These are phyloP conservation scores for Baccha elongata DNA, from an alignment of 2,888 invertebrate species.

Conservation along the genomic window DNA sequence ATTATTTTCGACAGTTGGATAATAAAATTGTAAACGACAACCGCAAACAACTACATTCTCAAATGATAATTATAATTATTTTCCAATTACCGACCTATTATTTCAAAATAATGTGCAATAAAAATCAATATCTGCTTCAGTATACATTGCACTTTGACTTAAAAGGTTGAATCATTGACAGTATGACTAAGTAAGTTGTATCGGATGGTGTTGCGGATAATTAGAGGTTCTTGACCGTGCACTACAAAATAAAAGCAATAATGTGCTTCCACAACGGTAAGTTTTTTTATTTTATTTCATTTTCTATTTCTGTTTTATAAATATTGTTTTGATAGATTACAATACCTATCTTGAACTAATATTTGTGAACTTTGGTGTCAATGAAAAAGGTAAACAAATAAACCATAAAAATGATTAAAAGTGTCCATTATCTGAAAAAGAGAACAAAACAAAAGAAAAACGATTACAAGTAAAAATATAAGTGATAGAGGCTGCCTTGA, in stretches of 20 bases:
- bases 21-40: slow-evolving; percentile 1
- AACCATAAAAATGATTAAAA: slow-evolving; percentile 24
- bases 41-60: slow-evolving; percentile 3
- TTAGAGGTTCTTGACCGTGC: slow-evolving; percentile 26
- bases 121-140: slow-evolving; percentile 5
- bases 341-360: slow-evolving; percentile 29
- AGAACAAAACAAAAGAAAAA: not conserved
- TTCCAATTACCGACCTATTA: slow-evolving; percentile 17
- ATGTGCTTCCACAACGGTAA: too few species aligned
- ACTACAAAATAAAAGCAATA: slow-evolving; percentile 18
- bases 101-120: slow-evolving; percentile 33
- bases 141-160: not conserved
- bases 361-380: slow-evolving; percentile 53
- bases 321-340: slow-evolving; percentile 8
- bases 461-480: not conserved
- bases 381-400: slow-evolving; percentile 60
- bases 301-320: not conserved
- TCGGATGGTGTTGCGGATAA: not conserved
- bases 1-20: not conserved
- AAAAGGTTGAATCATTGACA: slow-evolving; percentile 20
- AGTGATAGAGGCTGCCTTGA: not conserved
- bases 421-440: slow-evolving; percentile 5
- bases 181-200: not conserved
- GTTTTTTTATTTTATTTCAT: not conserved
- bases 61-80: slow-evolving; percentile 25